Evolutionary conservation across 2,888 invertebrate species (phyloP), one percentile per base, ranked within the genome.

Genomic region (Stegana nigrithorax): DNA sequence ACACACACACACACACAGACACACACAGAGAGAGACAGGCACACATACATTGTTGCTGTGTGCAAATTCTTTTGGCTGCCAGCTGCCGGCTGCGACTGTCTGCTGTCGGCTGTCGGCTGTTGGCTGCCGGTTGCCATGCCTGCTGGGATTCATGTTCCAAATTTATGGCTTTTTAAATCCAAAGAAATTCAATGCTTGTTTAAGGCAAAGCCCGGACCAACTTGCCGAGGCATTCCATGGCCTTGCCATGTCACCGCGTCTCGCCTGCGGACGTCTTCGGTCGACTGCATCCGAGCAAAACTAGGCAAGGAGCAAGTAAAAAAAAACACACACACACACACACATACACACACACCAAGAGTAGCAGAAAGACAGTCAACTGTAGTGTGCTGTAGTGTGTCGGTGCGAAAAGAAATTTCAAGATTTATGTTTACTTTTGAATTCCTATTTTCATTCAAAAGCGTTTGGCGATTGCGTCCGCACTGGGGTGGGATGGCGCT

Each of bases 131-230:
- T 17, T 39, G 12, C 19, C n/a, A 8, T 51, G 10, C 19, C 32
- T 23, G 51, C 27, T 53, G 53, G 57, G 47, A 59, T 65, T 67
- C 59, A 67, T 67, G 65, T 53, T 64, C 45, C 39, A 14, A 70
- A 70, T 77, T 70, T 75, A 77, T 77, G 65, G 68, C 61, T 63
- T 73, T 73, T 76, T 73, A 75, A 76, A 75, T 75, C 73, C 73
- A 75, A 75, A 65, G 72, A 77, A 75, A 73, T 73, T 75, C 70
- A 65, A 73, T 69, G 71, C 69, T 70, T 71, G 63, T 68, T 75
- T 67, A 73, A 73, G 73, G 67, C 67, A 29, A 59, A 36, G 56
- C 42, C 12, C 21, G n/a, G n/a, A n/a, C n/a, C n/a, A n/a, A n/a
- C n/a, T n/a, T n/a, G n/a, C n/a, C n/a, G n/a, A n/a, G n/a, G n/a